Base-by-base conservation (phyloP, 92 coral and sea anemone genomes). In the Epizoanthus scotinus region DNA sequence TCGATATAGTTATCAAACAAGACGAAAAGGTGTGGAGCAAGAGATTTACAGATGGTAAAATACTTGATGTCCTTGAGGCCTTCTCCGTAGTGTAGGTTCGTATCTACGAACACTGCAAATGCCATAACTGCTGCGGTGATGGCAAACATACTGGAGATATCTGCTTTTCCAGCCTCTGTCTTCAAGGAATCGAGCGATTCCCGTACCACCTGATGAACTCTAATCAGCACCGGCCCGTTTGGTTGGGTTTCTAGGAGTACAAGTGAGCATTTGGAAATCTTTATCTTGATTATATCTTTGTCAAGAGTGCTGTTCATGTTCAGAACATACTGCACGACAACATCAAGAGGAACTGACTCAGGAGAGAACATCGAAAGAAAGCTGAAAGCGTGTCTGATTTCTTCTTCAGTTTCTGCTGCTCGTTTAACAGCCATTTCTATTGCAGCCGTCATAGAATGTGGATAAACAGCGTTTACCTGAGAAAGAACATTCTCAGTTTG, bases 371-470 rank as follows among this genome's bases (percentile, higher is more conserved):
- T 59, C 26, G 63, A 59, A 24, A 59, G 13, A 19, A 59, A 59
- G 63, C 14, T n/a, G 12, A 59, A 59, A 22, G 25, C 28, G 7
- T 59, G 63, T 59, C 26, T 59, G 25, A 59, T 59, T 59, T 21
- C 63, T 10, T 59, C 63, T 25, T 59, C 65, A 47, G 52, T 47
- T 20, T 60, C 77, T 38, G 72, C 66, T 20, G 20, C 42, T 19
- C 26, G 81, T 36, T 72, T 56, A 2, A 81, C 82, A 8, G 86
- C 85, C 2, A 81, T 44, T 21, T 77, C 63, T 52, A 73, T 82
- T 20, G 86, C 83, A 38, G 86, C 27, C 44, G 82, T 69, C 89
- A 86, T 86, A 24, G 82, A 70, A 3, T 54, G 65, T 8, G 77
- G 66, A 68, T 86, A 86, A 13, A 60, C 34, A 42, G 26, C 34